These are phyloP conservation scores for Copidosoma aretas DNA, from an alignment of 2,888 invertebrate species.

Conservation along the genomic window DNA sequence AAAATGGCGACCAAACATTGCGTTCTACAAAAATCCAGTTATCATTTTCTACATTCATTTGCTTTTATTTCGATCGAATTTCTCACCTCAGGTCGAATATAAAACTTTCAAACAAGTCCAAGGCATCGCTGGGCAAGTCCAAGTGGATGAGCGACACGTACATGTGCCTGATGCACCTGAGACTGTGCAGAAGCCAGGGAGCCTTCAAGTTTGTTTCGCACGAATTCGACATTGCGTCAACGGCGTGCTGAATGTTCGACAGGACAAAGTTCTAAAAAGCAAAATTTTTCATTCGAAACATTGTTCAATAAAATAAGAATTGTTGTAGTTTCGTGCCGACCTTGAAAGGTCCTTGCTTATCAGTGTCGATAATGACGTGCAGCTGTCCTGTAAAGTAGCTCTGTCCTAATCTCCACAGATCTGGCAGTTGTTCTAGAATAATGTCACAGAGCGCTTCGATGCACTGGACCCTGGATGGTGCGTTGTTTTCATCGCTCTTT, in stretches of 20 bases:
- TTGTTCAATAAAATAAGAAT: background rate
- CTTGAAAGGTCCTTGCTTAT: conserved; percentile 80
- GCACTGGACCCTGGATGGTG: conserved; percentile 76
- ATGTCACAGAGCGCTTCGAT: conserved; percentile 81
- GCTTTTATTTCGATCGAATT: background rate
- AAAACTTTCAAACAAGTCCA: conserved; percentile 83
- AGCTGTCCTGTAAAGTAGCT: conserved; percentile 92
- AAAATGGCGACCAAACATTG: conserved; percentile 86
- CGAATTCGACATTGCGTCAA: conserved; percentile 62
- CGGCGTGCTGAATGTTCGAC: conserved; percentile 64
- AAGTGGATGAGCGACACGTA: conserved; percentile 82
- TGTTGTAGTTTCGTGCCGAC: conserved; percentile 58
- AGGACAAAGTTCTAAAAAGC: conserved; percentile 54
- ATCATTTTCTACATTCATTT: conserved; percentile 1
- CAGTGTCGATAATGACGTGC: conserved; percentile 74
- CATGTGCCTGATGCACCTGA: conserved; percentile 80
- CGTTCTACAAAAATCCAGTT: conserved; percentile 61
- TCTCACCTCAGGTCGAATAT: conserved; percentile 80
- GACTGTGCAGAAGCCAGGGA: conserved; percentile 80
- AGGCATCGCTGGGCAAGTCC: conserved; percentile 86
- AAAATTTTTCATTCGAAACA: background rate
- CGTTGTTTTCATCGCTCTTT: conserved; percentile 59
- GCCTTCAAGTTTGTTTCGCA: conserved; percentile 60
- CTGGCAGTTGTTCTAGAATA: conserved; percentile 80
- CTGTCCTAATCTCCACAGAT: conserved; percentile 94